Base-by-base conservation (phyloP, 1,140 invertebrate species). In the Zaprionus inermis region DNA sequence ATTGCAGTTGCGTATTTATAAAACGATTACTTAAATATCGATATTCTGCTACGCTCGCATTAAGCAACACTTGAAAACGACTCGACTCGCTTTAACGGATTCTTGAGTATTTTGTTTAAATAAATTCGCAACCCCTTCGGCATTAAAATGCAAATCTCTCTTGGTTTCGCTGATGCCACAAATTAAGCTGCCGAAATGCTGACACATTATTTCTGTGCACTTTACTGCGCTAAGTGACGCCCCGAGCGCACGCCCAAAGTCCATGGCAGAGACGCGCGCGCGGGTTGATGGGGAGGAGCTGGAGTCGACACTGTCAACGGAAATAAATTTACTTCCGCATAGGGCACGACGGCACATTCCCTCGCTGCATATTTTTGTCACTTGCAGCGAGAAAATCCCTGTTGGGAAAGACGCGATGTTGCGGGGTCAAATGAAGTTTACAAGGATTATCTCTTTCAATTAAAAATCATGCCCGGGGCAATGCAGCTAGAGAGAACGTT, bases 371-470 rank as follows among this genome's bases (percentile, higher is more conserved):
- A 52, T 52, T 52, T 51, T 52, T 52, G 49, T 52, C 49, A 52
- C 49, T 52, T 52, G 49, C 49, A 20, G 34, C 18, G 36, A 32
- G 18, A 36, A 58, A 58, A 58, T 36, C 4, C 34, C 12, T 3
- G 44, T 22, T 38, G 36, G 36, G 36, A 1, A 20, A 24, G 49
- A 10, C 44, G 44, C 16, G 3, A 10, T 46, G n/a, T 41, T 36
- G 54, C 22, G 34, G 59, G 38, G 36, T 11, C 32, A 59, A 38
- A 16, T 41, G 52, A 72, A 57, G 16, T 52, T 68, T 67, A 16
- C 58, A 55, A 34, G 46, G 69, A 70, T 74, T 79, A 80, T 74
- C 73, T 70, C 72, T 78, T 89, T 80, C 80, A 88, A 89, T 89
- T 89, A 89, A 83, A 79, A 79, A 84, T 67, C 61, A 52, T 76